Evolutionary conservation across 1,140 invertebrate species (phyloP).

Genomic region (Drosophila kepulauana): DNA sequence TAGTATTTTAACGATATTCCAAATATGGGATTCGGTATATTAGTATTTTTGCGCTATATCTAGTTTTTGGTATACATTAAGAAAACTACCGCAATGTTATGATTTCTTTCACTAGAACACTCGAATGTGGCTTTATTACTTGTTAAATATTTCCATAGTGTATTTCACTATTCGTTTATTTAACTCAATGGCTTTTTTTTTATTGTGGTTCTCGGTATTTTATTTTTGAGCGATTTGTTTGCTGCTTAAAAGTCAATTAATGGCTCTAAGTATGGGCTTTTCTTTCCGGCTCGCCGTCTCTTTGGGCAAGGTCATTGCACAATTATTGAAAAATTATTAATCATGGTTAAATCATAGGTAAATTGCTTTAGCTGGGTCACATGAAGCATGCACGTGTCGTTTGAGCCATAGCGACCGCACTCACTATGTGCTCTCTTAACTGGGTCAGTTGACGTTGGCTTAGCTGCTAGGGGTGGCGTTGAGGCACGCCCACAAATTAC

Average conservation of each 20-base stretch:
- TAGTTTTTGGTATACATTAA: too few species aligned
- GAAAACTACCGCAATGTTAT: too few species aligned
- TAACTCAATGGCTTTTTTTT: background rate
- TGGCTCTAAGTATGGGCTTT: slow-evolving; percentile 41
- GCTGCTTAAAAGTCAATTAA: slow-evolving; percentile 75
- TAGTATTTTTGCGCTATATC: too few species aligned
- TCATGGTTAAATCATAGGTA: slow-evolving; percentile 33
- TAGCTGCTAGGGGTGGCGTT: background rate
- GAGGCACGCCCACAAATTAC: slow-evolving; percentile 47
- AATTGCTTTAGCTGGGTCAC: slow-evolving; percentile 31
- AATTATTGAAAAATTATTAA: slow-evolving; percentile 53
- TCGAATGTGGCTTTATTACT: too few species aligned
- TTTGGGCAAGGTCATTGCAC: slow-evolving; percentile 55
- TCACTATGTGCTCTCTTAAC: slow-evolving; percentile 14
- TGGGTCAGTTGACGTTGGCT: slow-evolving; percentile 36
- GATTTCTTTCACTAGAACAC: too few species aligned
- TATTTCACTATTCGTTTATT: background rate
- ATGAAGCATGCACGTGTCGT: slow-evolving; percentile 36
- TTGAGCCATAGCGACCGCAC: slow-evolving; percentile 1
- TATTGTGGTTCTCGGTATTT: slow-evolving; percentile 24
- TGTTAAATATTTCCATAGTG: slow-evolving; percentile 4
- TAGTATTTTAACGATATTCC: too few species aligned
- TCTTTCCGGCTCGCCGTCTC: slow-evolving; percentile 50
- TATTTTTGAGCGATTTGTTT: slow-evolving; percentile 42
- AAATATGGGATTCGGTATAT: too few species aligned